Evolutionary conservation across 2,888 invertebrate species (phyloP), one percentile per base, ranked within the genome.

Genomic region (Nesidiocoris tenuis): DNA sequence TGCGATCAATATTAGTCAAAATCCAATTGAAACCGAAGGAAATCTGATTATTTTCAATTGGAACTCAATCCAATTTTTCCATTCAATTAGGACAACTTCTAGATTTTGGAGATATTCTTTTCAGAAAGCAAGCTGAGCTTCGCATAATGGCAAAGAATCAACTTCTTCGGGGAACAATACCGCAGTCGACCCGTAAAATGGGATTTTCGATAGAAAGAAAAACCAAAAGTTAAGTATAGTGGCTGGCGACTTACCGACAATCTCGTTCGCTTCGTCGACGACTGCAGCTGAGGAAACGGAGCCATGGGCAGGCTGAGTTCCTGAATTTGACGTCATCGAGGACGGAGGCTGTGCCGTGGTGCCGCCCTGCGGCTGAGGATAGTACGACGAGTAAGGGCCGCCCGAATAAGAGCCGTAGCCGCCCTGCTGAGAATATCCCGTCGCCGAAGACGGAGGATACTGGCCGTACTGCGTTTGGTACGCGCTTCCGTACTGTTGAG

Each of bases 221-320:
- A n/a, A n/a, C n/a, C n/a, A n/a, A n/a, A n/a, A n/a, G n/a, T n/a
- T n/a, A n/a, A n/a, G n/a, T n/a, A n/a, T n/a, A n/a, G n/a, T n/a
- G 72, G 72, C 25, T 61, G 72, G 61, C 72, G 61, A 72, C 72
- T 72, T 61, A 72, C 72, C 72, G 54, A 72, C 61, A 12, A 72
- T 61, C 23, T 61, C 61, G 61, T 72, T 72, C 23, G 63, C 61
- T 25, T 72, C 72, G 21, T 72, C 72, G 19, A 39, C 72, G 12
- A 61, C 22, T n/a, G 63, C 54, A 3, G 39, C 25, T 18, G 68
- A 2, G 9, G 68, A 39, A 61, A 56, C 61, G 5, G 39, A 39
- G 39, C 39, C 39, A 39, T 39, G 39, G 39, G 5, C 39, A 21
- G 56, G n/a, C 22, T 63, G n/a, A 19, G 63, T n/a, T 16, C 54